A percentile compares a stretch with the other conserved stretches of the same genome.
These are phyloP conservation scores for Psilopsiagon aurifrons DNA, from an alignment of 2,113 vertebrate species.

Conservation along the genomic window DNA sequence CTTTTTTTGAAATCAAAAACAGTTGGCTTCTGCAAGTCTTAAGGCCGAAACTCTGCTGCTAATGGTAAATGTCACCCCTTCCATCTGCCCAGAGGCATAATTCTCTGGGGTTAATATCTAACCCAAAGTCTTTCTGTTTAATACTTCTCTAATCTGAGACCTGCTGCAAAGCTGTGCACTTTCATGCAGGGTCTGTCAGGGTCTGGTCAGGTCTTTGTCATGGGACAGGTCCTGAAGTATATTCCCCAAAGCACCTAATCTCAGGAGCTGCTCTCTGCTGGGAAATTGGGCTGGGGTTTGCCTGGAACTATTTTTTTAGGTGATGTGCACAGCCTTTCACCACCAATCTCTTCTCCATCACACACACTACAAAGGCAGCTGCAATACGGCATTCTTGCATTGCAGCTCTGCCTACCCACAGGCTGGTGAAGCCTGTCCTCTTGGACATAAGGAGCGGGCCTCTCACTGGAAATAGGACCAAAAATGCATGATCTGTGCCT, in stretches of 20 bases:
- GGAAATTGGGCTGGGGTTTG: not conserved
- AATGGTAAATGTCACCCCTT: not conserved
- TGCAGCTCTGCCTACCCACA: not conserved
- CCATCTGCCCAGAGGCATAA: conserved; percentile 5
- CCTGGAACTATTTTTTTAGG: not conserved
- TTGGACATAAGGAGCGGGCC: not conserved
- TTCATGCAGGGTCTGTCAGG: accelerated
- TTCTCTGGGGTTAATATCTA: not conserved
- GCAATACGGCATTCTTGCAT: accelerated
- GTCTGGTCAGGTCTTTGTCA: accelerated
- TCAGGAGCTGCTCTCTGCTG: not conserved
- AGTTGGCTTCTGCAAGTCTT: not conserved
- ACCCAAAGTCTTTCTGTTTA: not conserved
- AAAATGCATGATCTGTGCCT: not conserved
- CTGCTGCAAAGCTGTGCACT: not conserved
- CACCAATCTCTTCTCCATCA: not conserved
- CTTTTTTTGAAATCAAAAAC: conserved; percentile 28
- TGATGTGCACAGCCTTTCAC: not conserved
- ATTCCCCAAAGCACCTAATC: not conserved
- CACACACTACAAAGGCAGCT: not conserved
- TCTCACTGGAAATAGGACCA: not conserved
- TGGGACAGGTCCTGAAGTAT: not conserved
- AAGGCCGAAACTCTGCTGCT: not conserved
- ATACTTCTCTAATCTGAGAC: not conserved
- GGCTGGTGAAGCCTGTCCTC: not conserved